Evolutionary conservation across 2,113 vertebrate species (phyloP), one percentile per base, ranked within the genome.

Genomic region (Illadopsis cleaveri): DNA sequence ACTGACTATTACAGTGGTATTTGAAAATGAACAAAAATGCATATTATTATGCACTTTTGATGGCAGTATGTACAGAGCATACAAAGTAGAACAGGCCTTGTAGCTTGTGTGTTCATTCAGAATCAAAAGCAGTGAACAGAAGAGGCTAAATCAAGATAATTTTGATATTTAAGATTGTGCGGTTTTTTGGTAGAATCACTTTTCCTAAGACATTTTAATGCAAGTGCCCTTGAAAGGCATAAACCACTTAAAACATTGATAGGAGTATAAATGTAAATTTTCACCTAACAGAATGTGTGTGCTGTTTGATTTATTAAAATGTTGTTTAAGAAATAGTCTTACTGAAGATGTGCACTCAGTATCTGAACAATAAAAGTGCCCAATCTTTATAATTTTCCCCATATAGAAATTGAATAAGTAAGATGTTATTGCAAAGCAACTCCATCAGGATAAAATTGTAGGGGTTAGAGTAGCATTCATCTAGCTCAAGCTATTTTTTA

Each of bases 11-110:
- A 93, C 62, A 90, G 48, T 65, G 82, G 78, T 76, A 94, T 93
- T 91, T 93, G 75, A 85, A 90, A 95, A 88, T 57, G 71, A 92
- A 79, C 51, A 90, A 72, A 90, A 95, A 80, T 80, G 57, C 47
- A 47, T 69, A 54, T 76, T 78, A 71, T 93, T 87, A 87, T 64
- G 54, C 44, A 33, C 25, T 6, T 78, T 75, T 75, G 77, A 91
- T 82, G 90, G 56, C 57, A 91, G 21, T 6, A 17, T 33, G 42
- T 91, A 58, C 47, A 66, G 44, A 72, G 21, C 45, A 65, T 57
- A n/a, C 45, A 71, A 82, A 82, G 45, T 69, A 76, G 73, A 80
- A 62, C 37, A 57, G 58, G 27, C 35, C 68, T 79, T 82, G 40
- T 61, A 35, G 23, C 42, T 79, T 91, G 12, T 64, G 11, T 70